Evolutionary conservation across 2,113 vertebrate genomes (phyloP).

Genomic region (Papio anubis): DNA sequence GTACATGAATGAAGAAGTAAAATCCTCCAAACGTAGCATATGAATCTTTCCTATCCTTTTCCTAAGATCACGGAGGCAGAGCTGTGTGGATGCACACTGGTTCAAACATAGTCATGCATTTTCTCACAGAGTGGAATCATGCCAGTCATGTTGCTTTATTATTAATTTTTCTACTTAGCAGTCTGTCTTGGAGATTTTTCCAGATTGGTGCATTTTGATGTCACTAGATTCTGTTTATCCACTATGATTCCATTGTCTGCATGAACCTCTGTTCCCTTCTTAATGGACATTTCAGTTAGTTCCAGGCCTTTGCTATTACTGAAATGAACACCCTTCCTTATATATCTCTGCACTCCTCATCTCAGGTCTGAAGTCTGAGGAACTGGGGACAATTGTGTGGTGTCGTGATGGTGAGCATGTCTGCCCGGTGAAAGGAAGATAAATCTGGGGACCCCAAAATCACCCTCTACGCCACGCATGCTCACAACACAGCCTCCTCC

Average conservation of each 20-base stretch:
- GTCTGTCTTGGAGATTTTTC: neutral
- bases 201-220: rapidly evolving
- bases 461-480: rapidly evolving
- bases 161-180: neutral
- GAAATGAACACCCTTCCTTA: neutral
- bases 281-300: neutral
- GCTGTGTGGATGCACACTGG: rapidly evolving
- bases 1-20: neutral
- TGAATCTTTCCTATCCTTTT: rapidly evolving
- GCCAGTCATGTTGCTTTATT: rapidly evolving
- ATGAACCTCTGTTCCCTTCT: neutral
- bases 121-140: neutral
- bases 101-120: rapidly evolving
- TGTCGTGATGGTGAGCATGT: too few species aligned
- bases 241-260: rapidly evolving
- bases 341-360: neutral
- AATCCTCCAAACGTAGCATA: neutral
- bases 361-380: neutral
- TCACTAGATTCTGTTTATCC: neutral
- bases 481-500: neutral
- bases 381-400: neutral
- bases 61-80: rapidly evolving
- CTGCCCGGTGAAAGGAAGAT: too few species aligned
- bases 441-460: too few species aligned
- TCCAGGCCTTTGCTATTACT: neutral